Base-by-base conservation (phyloP, 2,797 vertebrate species). In the Onychomys leucogaster region DNA sequence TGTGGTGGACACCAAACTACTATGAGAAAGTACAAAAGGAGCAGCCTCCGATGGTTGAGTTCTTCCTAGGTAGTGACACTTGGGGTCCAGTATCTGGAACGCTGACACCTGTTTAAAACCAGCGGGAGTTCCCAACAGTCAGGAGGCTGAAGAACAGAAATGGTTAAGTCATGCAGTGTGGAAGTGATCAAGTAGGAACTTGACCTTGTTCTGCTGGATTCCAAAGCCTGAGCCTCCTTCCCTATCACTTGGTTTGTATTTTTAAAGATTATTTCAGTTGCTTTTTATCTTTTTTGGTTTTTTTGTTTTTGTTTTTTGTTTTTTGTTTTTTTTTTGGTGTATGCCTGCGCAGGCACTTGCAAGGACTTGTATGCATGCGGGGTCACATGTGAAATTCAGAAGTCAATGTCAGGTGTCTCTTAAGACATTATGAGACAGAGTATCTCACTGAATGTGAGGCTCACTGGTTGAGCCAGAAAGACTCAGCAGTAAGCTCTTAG, bases 121-220 rank as follows among this genome's bases (percentile, higher is more conserved):
- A 29, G n/a, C 4, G 43, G 21, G 5, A 27, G 46, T 91, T 92
- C 41, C 34, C 85, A 91, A 29, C 89, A 43, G 41, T 71, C 32
- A 78, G 61, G 37, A 94, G 91, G 78, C 1, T 52, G 71, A 80
- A 94, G 59, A 46, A 85, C 76, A 75, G 55, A 82, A 94, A 93
- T 21, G 85, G 46, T 57, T 57, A 86, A 97, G 83, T 69, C 61
- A 80, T 16, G 12, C 0, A 37, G 4, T 65, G 23, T 67, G 83
- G 14, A 85, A 90, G 77, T 23, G 43, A 57, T 37, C 63, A 27
- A 90, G 61, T 57, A 77, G 37, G 71, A 94, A 90, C 41, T 8
- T 69, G 3, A 89, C 57, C 65, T 75, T 87, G 41, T 78, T 94
- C 83, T 93, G 43, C 84, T 81, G n/a, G 87, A 93, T 92, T 96